phyloP scores from a whole-genome alignment of 2,888 invertebrate genomes.

The Brachyptera putata region DNA sequence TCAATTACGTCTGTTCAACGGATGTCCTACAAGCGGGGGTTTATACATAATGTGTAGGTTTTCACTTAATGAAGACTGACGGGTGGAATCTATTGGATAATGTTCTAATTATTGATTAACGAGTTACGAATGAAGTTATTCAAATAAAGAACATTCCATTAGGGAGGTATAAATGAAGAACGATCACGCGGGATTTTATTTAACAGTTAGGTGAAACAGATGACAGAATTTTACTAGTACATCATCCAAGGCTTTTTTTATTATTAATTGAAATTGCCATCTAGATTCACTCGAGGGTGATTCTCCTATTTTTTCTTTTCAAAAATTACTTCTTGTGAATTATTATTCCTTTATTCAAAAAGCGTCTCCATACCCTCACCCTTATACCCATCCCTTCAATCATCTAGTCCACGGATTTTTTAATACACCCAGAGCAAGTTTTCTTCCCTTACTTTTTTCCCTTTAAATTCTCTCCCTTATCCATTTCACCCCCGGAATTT shows the following conservation, averaged over 20 bases:
- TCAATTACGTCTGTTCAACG: too few relatives aligned
- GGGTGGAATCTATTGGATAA: too few relatives aligned
- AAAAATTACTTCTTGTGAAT: slow-evolving; percentile 21
- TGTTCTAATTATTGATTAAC: too few relatives aligned
- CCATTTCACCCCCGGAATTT: slow-evolving; percentile 25
- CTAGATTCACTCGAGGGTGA: slow-evolving; percentile 26
- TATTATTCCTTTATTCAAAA: slow-evolving; percentile 24
- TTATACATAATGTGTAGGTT: too few relatives aligned
- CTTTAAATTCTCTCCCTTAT: slow-evolving; percentile 22
- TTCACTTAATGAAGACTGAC: too few relatives aligned
- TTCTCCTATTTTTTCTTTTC: slow-evolving; percentile 17
- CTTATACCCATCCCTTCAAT: slow-evolving; percentile 24
- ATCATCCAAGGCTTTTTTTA: slow-evolving; percentile 8
- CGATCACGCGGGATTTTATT: slow-evolving; percentile 1
- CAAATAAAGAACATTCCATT: too few relatives aligned
- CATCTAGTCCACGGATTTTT: slow-evolving; percentile 27
- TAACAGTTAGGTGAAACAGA: slow-evolving; percentile 14
- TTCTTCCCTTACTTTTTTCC: slow-evolving; percentile 1
- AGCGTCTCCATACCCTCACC: not conserved
- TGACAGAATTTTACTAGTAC: slow-evolving; percentile 13
- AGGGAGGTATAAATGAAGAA: too few relatives aligned
- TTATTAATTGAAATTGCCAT: slow-evolving; percentile 30
- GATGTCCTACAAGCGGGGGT: too few relatives aligned
- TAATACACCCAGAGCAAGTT: slow-evolving; percentile 18
- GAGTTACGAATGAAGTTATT: too few relatives aligned